phyloP scores from a whole-genome alignment of 1,140 invertebrate genomes.

The Caenorhabditis briggsae region DNA sequence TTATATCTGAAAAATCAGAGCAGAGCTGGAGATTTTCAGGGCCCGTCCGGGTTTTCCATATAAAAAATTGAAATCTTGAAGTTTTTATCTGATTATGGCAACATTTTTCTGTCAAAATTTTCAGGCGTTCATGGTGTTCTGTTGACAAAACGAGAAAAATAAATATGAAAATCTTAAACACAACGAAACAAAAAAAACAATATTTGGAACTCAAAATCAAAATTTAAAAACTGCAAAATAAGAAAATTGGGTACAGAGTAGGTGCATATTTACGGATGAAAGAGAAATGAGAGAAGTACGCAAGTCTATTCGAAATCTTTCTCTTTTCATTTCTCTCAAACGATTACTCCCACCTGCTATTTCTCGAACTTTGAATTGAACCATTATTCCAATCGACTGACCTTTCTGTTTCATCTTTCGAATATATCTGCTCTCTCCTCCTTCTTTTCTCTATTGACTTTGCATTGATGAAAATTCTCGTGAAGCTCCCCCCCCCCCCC shows the following conservation, averaged over 20 bases:
- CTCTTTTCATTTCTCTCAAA: background rate
- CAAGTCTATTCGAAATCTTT: background rate
- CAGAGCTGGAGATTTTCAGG: no score
- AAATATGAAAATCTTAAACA: background rate
- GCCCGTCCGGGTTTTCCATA: no score
- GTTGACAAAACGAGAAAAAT: background rate
- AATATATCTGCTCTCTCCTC: background rate
- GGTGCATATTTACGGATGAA: background rate
- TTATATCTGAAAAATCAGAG: no score
- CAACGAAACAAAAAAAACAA: no score
- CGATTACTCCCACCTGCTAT: background rate
- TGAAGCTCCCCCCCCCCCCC: background rate
- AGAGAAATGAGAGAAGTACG: no score
- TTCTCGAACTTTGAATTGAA: background rate
- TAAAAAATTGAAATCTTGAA: no score
- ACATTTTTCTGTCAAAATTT: no score
- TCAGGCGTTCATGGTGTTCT: no score
- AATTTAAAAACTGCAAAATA: background rate
- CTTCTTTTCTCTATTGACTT: conserved; percentile 34
- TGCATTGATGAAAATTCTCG: conserved; percentile 39
- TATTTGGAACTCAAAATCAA: no score
- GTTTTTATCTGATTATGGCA: no score
- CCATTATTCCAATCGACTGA: background rate
- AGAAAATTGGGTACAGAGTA: background rate
- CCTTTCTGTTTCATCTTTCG: background rate